Evolutionary conservation across 2,888 invertebrate genomes (phyloP), one percentile per base, ranked within the genome.

Genomic region (Colletes collaris): DNA sequence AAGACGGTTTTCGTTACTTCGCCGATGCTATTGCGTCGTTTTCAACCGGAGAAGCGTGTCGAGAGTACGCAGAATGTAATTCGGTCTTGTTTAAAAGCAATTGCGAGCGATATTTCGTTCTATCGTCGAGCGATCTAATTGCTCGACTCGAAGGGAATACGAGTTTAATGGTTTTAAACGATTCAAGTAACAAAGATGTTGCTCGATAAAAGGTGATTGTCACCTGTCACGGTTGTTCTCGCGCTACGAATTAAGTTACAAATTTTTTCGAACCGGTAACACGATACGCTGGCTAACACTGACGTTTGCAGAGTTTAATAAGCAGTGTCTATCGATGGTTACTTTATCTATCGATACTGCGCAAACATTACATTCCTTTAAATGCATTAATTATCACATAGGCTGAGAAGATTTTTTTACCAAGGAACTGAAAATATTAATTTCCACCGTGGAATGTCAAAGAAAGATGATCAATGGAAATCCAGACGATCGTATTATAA

Each of bases 181-280:
- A 62, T 16, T 27, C 19, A 8, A 40, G 55, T 11, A 53, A 58
- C 50, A 40, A 69, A 16, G 60, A 64, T 7, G 62, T 68, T 19
- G 56, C 27, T 35, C 13, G 19, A 27, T 16, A 19, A 37, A 44
- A 40, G 59, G 50, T 46, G 64, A 64, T 59, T 64, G 64, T 13
- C 46, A 44, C 16, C 40, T 4, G 8, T 13, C 55, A 56, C 27
- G 62, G 16, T 55, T 27, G 68, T 44, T 49, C 49, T 62, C 7
- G 58, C 50, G 40, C 50, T 10, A n/a, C 13, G 55, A 78, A 79
- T 81, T 73, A 62, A 52, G 52, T 81, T 77, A 62, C 65, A 62
- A 83, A 83, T 81, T 83, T 77, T 73, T 59, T 53, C 63, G 74
- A 70, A 85, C 16, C 27, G 53, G 73, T 67, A 83, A 77, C 44